Conservation (phyloP, 1,140 invertebrate genomes). For the Musca vetustissima region DNA sequence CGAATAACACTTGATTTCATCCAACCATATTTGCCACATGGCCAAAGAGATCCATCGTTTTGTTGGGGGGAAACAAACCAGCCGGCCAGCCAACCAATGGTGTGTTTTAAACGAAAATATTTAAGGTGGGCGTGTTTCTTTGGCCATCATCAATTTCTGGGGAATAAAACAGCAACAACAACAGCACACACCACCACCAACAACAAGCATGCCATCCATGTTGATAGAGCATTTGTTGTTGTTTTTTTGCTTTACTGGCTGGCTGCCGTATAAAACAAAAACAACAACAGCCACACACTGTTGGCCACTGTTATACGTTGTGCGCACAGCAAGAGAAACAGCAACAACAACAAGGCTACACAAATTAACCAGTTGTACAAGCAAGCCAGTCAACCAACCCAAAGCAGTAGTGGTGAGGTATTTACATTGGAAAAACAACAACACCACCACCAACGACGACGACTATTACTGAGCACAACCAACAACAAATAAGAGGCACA, state of each 20-base stretch:
- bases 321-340: not conserved
- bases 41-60: not conserved
- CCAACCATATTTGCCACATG: not conserved
- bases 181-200: not conserved
- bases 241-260: too few relatives aligned
- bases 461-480: not conserved
- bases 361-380: too few relatives aligned
- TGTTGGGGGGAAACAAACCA: not conserved
- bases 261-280: not conserved
- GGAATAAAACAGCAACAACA: slow-evolving; percentile 2
- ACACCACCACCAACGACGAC: slow-evolving; percentile 1
- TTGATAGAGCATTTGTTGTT: not conserved
- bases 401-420: too few relatives aligned
- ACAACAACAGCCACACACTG: not conserved
- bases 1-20: not conserved
- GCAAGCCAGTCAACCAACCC: too few relatives aligned
- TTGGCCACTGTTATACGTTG: not conserved
- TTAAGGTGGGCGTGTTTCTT: slow-evolving; percentile 15
- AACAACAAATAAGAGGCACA: slow-evolving; percentile 1
- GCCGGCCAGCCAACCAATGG: slow-evolving; percentile 11
- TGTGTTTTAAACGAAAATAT: not conserved
- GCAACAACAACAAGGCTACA: not conserved
- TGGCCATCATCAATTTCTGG: not conserved
- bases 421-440: not conserved
- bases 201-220: not conserved